phyloP scores from a whole-genome alignment of 1,140 invertebrate species.

The Oryctes rhinoceros region DNA sequence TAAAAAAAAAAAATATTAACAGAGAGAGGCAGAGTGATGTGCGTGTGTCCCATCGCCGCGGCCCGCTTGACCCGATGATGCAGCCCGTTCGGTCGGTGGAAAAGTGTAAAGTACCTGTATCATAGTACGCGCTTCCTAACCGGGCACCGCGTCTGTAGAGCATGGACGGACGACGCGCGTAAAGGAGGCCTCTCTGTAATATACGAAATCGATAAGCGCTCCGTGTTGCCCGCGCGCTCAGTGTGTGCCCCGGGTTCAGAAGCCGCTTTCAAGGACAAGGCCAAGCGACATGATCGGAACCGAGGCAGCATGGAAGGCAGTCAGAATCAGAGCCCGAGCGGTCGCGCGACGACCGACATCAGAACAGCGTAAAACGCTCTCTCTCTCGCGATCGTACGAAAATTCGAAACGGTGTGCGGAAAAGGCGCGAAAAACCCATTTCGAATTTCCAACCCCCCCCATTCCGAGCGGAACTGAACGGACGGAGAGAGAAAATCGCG shows the following conservation, averaged over 20 bases:
- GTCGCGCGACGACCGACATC: conserved; percentile 40
- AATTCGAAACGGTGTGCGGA: conserved; percentile 15
- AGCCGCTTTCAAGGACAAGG: conserved; percentile 62
- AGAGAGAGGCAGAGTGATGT: neutral
- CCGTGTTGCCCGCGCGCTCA: conserved; percentile 30
- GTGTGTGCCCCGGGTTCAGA: conserved; percentile 56
- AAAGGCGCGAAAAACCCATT: neutral
- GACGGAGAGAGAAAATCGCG: conserved; percentile 41
- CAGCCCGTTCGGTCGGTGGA: neutral
- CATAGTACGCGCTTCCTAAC: conserved; percentile 14
- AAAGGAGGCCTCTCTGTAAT: conserved; percentile 4
- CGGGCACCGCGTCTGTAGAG: neutral
- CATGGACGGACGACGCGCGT: neutral
- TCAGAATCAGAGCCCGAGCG: conserved; percentile 42
- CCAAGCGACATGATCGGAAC: conserved; percentile 50
- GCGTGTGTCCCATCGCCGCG: neutral
- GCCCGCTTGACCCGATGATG: neutral
- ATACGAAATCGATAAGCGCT: conserved; percentile 22
- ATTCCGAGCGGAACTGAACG: conserved; percentile 23
- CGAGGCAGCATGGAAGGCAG: conserved; percentile 33
- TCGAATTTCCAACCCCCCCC: conserved; percentile 36
- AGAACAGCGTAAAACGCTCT: neutral
- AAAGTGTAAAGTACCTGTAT: neutral
- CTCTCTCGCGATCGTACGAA: neutral
- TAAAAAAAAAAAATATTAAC: no score